A percentile compares a stretch with the other conserved stretches of the same genome.
Evolutionary conservation across 2,888 invertebrate genomes (phyloP).

Genomic region (Neoascia interrupta): DNA sequence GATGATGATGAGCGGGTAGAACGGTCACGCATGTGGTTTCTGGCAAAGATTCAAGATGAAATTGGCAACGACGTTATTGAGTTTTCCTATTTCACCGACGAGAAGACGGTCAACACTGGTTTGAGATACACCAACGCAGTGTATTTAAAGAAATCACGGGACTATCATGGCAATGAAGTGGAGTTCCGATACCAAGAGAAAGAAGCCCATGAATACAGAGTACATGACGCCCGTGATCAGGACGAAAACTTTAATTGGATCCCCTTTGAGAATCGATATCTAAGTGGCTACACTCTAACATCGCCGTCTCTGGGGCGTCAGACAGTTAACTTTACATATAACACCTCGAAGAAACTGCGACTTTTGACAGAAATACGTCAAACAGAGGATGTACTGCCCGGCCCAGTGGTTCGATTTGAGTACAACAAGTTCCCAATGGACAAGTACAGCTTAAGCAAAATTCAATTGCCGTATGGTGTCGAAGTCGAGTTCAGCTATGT

Average conservation of each 20-base stretch:
- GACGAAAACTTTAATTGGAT: conserved; percentile 23
- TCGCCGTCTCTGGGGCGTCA: not conserved
- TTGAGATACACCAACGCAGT: conserved; percentile 20
- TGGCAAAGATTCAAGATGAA: conserved; percentile 9
- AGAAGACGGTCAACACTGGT: not conserved
- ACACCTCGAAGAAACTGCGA: not conserved
- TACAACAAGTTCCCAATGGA: not conserved
- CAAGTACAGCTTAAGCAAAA: conserved; percentile 1
- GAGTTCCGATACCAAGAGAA: conserved; percentile 19
- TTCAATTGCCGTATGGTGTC: conserved; percentile 3
- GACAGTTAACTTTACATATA: conserved; percentile 2
- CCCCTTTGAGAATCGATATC: conserved; percentile 12
- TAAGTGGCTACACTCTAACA: conserved; percentile 14
- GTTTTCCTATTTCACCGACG: conserved; percentile 3
- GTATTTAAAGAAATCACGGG: not conserved
- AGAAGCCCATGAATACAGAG: conserved; percentile 4
- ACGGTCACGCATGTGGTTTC: conserved; percentile 28
- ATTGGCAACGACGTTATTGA: not conserved
- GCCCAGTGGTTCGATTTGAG: conserved; percentile 7
- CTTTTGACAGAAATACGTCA: conserved; percentile 15
- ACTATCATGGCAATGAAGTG: conserved; percentile 17
- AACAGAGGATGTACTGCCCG: not conserved
- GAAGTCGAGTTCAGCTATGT: conserved; percentile 5
- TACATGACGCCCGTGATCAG: not conserved
- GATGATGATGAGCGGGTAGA: conserved; percentile 2